These are phyloP conservation scores for Netelia fuscicornis DNA, from an alignment of 2,888 invertebrate species.

Conservation along the genomic window DNA sequence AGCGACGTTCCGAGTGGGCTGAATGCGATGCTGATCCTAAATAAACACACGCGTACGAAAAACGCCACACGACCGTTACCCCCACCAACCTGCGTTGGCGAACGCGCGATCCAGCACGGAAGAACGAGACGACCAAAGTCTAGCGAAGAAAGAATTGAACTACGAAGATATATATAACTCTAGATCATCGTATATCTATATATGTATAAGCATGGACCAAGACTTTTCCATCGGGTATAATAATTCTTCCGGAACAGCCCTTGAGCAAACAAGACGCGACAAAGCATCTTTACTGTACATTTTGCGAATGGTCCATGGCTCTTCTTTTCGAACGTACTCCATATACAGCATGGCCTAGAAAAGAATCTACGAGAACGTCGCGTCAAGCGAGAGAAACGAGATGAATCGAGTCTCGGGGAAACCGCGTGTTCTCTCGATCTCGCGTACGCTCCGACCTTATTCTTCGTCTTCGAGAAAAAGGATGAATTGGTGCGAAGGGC, in stretches of 20 bases:
- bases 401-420: conserved; percentile 62
- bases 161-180: conserved; percentile 5
- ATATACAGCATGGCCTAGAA: conserved; percentile 6
- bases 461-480: conserved; percentile 68
- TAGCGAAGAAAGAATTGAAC: conserved; percentile 26
- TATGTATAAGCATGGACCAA: conserved; percentile 1
- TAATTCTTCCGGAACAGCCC: conserved; percentile 73
- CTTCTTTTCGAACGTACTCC: conserved; percentile 49
- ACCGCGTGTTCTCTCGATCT: conserved; percentile 60
- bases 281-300: conserved; percentile 70
- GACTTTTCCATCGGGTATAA: conserved; percentile 57
- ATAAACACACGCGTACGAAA: conserved; percentile 78
- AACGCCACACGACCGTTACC: conserved; percentile 81
- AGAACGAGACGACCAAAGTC: background rate
- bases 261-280: conserved; percentile 79
- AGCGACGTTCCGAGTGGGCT: conserved; percentile 59
- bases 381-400: conserved; percentile 30
- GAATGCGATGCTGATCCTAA: conserved; percentile 80
- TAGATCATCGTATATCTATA: conserved; percentile 26
- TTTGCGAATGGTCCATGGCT: conserved; percentile 48
- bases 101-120: conserved; percentile 37
- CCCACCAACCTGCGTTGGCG: conserved; percentile 71
- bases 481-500: conserved; percentile 77
- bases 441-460: conserved; percentile 48
- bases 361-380: conserved; percentile 34